Conservation (phyloP, 2,797 vertebrate genomes). For the Arnoldichthys spilopterus region DNA sequence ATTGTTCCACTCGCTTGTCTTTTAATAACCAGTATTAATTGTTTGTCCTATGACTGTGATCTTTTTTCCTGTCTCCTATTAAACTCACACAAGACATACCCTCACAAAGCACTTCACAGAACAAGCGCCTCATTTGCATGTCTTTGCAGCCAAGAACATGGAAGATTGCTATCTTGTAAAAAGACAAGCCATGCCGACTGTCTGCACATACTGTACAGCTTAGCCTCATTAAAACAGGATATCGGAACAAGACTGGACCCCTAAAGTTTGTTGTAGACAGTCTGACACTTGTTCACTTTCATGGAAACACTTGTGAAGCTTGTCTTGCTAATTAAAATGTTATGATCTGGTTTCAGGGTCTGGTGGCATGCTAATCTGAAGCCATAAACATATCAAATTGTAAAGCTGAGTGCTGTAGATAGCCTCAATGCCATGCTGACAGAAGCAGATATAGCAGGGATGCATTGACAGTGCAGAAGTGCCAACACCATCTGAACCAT, state of each 20-base stretch:
- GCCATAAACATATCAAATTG: conserved; percentile 53
- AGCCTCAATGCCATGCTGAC: conserved; percentile 43
- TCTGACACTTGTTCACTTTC: not conserved
- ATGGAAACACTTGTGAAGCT: conserved; percentile 31
- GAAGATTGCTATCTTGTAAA: conserved; percentile 32
- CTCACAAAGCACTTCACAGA: not conserved
- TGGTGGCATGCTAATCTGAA: conserved; percentile 43
- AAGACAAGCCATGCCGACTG: conserved; percentile 15
- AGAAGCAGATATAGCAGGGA: conserved; percentile 31
- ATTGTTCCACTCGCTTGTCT: not conserved
- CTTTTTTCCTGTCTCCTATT: not conserved
- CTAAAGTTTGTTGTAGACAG: not conserved
- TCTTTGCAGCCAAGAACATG: conserved; percentile 29
- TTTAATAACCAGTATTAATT: not conserved
- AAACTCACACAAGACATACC: conserved; percentile 14
- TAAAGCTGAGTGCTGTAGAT: conserved; percentile 35
- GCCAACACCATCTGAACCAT: conserved; percentile 42
- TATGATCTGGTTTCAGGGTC: conserved; percentile 43
- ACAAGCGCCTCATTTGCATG: conserved; percentile 17
- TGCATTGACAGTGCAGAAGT: conserved; percentile 5
- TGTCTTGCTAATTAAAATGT: conserved; percentile 53
- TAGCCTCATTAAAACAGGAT: conserved; percentile 36
- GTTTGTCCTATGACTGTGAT: not conserved
- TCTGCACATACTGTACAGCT: conserved; percentile 14
- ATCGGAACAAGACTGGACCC: conserved; percentile 1